Evolutionary conservation across 1,140 invertebrate species (phyloP), one percentile per base, ranked within the genome.

Genomic region (Leptestheria dahalacensis): DNA sequence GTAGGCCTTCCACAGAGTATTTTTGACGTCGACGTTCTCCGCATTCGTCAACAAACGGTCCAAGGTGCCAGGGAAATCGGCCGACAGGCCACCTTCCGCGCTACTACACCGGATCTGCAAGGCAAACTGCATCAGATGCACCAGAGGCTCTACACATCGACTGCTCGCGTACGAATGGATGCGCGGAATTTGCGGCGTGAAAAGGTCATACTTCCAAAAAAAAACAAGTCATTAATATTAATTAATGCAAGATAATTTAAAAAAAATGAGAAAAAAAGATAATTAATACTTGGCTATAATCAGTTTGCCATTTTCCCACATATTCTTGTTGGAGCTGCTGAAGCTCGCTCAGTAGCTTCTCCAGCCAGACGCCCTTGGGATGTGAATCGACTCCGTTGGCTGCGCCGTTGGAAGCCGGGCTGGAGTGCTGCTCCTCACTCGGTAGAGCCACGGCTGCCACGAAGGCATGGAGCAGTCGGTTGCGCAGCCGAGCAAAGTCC

Each of bases 401-500:
- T 23, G 10, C 15, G 4, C 6, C 21, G 26, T 28, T 55, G 53
- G 26, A 26, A 29, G 12, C 25, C 21, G 25, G 26, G 53, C 53
- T 26, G 33, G 12, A 55, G 28, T 18, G 50, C 15, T 41, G 33
- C 6, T 41, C 6, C 6, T 41, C 33, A 41, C 33, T 41, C n/a
- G 33, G 6, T 41, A 41, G 33, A 6, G 15, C 33, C 15, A 55
- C 26, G 18, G 25, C 33, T 20, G 26, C 26, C n/a, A 55, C 33
- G 1, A 55, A 9, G 15, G 53, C 23, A 29, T 60, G 58, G n/a
- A 60, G 29, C 24, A 60, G 51, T 15, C 58, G 48, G 28, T 60
- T 60, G 25, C 58, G 58, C 47, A 60, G 33, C 18, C 48, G 58
- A 20, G 58, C 58, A 33, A 52, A 60, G 23, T 33, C 29, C 26